Evolutionary conservation across 2,888 invertebrate species (phyloP).

Genomic region (Caenorhabditis sulstoni): DNA sequence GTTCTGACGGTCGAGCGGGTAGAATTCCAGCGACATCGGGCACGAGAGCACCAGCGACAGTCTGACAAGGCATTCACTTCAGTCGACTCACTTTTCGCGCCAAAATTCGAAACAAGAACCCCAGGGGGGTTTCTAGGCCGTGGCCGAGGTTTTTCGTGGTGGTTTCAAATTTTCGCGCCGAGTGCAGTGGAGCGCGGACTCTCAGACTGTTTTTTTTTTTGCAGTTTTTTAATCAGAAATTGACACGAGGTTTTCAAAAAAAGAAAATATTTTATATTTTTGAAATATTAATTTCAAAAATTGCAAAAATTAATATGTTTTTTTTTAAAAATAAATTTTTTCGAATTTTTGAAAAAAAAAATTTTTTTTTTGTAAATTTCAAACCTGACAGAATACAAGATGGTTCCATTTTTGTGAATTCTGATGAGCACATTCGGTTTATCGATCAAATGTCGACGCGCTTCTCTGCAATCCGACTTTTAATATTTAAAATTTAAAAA

Average conservation of each 20-base stretch:
- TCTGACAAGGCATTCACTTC: slow-evolving; percentile 84
- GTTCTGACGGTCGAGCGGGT: slow-evolving; percentile 95
- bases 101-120: too few species aligned
- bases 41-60: slow-evolving; percentile 95
- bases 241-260: too few species aligned
- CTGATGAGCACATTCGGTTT: slow-evolving; percentile 90
- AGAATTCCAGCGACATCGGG: slow-evolving; percentile 96
- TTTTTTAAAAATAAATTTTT: not conserved
- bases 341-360: not conserved
- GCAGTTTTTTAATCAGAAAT: too few species aligned
- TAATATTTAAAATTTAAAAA: not conserved
- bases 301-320: too few species aligned
- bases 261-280: too few species aligned
- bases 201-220: too few species aligned
- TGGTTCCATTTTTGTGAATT: slow-evolving; percentile 85
- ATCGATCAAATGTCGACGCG: slow-evolving; percentile 84
- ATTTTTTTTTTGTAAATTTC: not conserved
- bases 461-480: slow-evolving; percentile 84
- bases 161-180: too few species aligned
- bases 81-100: too few species aligned
- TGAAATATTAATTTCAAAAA: too few species aligned
- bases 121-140: too few species aligned
- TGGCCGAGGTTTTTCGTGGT: too few species aligned
- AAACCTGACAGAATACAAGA: slow-evolving; percentile 73
- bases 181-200: too few species aligned